Evolutionary conservation across 2,797 vertebrate species (phyloP).

Genomic region (Anisognathus igniventris): DNA sequence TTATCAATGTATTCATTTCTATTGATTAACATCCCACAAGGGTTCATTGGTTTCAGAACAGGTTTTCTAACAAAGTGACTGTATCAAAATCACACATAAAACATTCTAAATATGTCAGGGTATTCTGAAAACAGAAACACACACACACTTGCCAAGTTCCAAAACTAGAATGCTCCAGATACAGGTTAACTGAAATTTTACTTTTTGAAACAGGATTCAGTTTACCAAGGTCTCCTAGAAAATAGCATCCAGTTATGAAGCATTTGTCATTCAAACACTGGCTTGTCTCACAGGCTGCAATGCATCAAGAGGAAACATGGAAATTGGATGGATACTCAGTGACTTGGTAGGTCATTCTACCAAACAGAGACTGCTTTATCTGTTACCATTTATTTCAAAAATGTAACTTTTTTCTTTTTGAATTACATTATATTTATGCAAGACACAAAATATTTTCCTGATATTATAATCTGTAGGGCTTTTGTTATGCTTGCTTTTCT

Average conservation of each 20-base stretch:
- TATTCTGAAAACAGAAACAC: neutral
- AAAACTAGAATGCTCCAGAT: neutral
- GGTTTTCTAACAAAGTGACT: neutral
- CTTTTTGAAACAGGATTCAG: neutral
- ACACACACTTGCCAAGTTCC: neutral
- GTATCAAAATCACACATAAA: neutral
- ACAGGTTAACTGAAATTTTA: neutral
- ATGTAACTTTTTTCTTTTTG: neutral
- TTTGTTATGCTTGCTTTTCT: neutral
- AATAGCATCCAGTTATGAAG: neutral
- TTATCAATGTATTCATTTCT: neutral
- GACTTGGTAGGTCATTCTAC: neutral
- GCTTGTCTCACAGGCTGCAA: neutral
- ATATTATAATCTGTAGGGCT: neutral
- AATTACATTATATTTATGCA: neutral
- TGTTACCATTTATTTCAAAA: neutral
- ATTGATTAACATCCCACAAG: neutral
- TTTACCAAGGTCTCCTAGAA: neutral
- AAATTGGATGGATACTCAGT: neutral
- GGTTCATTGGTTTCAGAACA: neutral
- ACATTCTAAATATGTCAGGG: neutral
- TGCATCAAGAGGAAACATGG: neutral
- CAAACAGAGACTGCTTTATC: neutral
- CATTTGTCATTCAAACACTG: neutral
- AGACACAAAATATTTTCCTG: neutral